Conservation (phyloP, 2,113 vertebrate genomes). For the Hemiprocne comata region DNA sequence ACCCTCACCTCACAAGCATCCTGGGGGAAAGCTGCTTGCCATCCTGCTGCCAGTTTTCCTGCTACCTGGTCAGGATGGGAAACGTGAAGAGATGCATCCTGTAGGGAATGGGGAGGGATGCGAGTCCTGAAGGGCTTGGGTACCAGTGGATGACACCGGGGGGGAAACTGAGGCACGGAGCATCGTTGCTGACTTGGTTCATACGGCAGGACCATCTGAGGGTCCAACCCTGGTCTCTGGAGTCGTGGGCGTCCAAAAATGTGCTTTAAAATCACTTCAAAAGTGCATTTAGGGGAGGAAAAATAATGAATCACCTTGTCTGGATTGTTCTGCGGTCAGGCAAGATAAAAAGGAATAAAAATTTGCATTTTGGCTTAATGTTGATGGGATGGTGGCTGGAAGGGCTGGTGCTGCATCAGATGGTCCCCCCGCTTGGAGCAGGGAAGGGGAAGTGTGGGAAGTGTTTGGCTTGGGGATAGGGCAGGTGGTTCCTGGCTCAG, state of each 20-base stretch:
- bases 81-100: not conserved
- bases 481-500: not conserved
- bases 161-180: not conserved
- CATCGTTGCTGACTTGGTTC: fast-evolving
- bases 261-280: not conserved
- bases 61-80: not conserved
- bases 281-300: not conserved
- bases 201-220: not conserved
- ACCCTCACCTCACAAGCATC: fast-evolving
- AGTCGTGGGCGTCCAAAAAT: not conserved
- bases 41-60: not conserved
- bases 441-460: not conserved
- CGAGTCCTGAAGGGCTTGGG: not conserved
- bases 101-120: not conserved
- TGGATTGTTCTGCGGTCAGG: not conserved
- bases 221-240: fast-evolving
- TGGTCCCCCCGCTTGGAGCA: not conserved
- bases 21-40: not conserved
- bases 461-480: not conserved
- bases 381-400: not conserved
- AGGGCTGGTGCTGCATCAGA: not conserved
- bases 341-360: not conserved
- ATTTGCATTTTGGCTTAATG: not conserved
- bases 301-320: not conserved
- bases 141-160: not conserved